A percentile compares a stretch with the other conserved stretches of the same genome.
Evolutionary conservation across 2,888 invertebrate species (phyloP).

Genomic region (Cheiracanthium punctorium): DNA sequence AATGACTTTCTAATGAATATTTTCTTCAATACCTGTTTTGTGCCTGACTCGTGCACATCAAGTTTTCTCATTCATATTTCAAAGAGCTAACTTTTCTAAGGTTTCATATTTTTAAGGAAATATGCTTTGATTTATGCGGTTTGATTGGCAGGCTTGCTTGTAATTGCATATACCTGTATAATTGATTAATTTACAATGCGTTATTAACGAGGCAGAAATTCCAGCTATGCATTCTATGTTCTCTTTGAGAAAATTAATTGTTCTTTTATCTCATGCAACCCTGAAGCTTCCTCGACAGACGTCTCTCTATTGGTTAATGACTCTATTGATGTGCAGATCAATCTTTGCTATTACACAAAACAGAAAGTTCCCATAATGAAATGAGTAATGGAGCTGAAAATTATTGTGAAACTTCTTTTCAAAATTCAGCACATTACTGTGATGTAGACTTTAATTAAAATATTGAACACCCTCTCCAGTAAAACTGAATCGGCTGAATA

Average conservation of each 20-base stretch:
- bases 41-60: too few species aligned
- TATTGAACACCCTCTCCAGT: background rate
- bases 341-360: background rate
- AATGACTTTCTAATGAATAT: too few species aligned
- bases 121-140: background rate
- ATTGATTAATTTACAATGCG: conserved; percentile 9
- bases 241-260: background rate
- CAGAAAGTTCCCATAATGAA: background rate
- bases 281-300: conserved; percentile 6
- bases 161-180: background rate
- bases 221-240: background rate
- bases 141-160: background rate
- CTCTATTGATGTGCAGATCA: conserved; percentile 11
- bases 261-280: conserved; percentile 12
- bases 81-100: too few species aligned
- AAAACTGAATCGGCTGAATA: background rate
- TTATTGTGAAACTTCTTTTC: background rate
- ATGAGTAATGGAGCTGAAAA: background rate
- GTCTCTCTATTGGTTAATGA: conserved; percentile 4
- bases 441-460: background rate
- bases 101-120: background rate
- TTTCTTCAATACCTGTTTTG: too few species aligned
- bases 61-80: too few species aligned
- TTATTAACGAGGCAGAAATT: conserved; percentile 15
- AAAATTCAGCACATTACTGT: background rate